Base-by-base conservation (phyloP, 2,113 vertebrate species). In the Tenebrosternarchus preto region DNA sequence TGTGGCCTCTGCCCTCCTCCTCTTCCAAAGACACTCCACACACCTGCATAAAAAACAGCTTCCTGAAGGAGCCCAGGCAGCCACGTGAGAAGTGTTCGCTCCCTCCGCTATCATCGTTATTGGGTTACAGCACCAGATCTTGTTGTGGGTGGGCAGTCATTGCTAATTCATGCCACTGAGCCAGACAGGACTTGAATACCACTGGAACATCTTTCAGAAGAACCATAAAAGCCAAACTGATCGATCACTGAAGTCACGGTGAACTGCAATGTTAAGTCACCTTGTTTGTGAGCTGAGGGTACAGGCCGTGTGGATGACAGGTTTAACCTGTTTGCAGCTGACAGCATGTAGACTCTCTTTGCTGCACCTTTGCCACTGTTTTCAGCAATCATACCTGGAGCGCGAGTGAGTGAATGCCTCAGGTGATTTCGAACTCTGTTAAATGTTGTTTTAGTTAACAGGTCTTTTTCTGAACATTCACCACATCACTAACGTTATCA, bases 241-340 rank as follows among this genome's bases (percentile, higher is more conserved):
- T 20, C 27, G 19, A 29, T 6, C 27, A 31, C 5, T 20, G 16
- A 25, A 64, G 5, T 15, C 27, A 15, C 6, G 27, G 19, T 19
- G 11, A 15, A 50, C 15, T 50, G 15, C 43, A 50, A 9, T 50
- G 63, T 19, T 9, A 66, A 66, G 63, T 36, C 59, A 73, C 60
- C 70, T 66, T 74, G 78, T 73, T 72, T 60, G 24, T 33, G 7
- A 24, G 64, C 6, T 27, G 8, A 64, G 64, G 76, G 33, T 46
- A 31, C 7, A 3, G 22, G 63, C 24, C 22, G 56, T n/a, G 22
- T 27, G 55, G 24, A 33, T 0, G 33, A 75, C 83, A 25, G 46
- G 83, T 78, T 63, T 1, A 4, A 11, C 80, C 75, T 27, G 83
- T 84, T 81, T 78, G 22, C 6, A 70, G 75, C 46, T 15, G 68